Evolutionary conservation across 2,797 vertebrate species (phyloP), one percentile per base, ranked within the genome.

Genomic region (Tapirus indicus): DNA sequence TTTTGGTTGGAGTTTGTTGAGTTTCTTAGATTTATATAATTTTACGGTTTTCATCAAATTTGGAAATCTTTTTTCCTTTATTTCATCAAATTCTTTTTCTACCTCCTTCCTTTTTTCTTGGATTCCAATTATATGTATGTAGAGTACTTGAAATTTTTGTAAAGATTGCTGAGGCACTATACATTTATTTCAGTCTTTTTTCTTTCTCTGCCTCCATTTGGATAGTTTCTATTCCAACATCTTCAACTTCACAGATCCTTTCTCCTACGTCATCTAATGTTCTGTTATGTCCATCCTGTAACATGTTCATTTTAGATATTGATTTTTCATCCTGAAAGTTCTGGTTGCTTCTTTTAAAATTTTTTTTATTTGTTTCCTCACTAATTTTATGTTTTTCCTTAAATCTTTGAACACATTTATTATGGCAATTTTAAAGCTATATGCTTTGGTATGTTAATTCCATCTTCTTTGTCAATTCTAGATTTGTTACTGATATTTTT

Each of bases 101-200:
- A 74, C 0, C 1, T 4, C 4, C 5, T 68, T 68, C 54, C 18
- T 94, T 91, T 68, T 17, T 82, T 74, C n/a, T 29, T 75, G 14
- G 7, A 69, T 87, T 91, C 21, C 52, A 91, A 10, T 56, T 47
- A 62, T 18, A 69, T 18, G 12, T 58, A 44, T 41, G 17, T 69
- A 44, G 4, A 83, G 14, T 58, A 58, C 18, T 86, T 90, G 47
- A 86, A 80, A 74, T 75, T 35, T 6, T 96, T 72, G 52, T 27
- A 82, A 94, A 68, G 49, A 44, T 69, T 44, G 25, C 18, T 77
- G n/a, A 88, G 49, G 38, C 1, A 21, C 56, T 54, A 23, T 71
- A 62, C 35, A 93, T 49, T 86, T 90, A 56, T 77, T 89, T 86
- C 35, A 47, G 35, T 21, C 62, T 69, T 78, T 87, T 83, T 93